Evolutionary conservation across 2,113 vertebrate genomes (phyloP).

Genomic region (Lates calcarifer): DNA sequence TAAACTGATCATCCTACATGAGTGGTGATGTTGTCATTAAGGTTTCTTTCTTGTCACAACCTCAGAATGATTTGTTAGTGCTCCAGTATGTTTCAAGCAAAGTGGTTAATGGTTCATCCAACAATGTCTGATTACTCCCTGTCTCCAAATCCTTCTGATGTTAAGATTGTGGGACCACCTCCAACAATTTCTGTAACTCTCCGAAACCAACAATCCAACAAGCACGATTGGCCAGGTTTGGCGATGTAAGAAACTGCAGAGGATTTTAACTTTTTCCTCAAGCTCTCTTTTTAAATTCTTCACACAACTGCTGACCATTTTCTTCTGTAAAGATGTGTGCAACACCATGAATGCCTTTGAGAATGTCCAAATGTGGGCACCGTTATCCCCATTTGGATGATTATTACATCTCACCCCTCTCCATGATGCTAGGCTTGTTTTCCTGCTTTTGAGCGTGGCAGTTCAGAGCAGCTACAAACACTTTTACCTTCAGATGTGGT

Average conservation of each 20-base stretch:
- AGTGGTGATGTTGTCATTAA: neutral
- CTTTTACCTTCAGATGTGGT: neutral
- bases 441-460: neutral
- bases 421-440: neutral
- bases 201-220: no score
- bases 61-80: neutral
- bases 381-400: neutral
- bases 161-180: no score
- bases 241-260: neutral
- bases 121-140: neutral
- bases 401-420: conserved; percentile 1
- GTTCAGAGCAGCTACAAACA: neutral
- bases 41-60: neutral
- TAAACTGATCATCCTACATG: neutral
- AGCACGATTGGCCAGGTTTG: no score
- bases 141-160: no score
- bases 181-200: no score
- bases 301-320: neutral
- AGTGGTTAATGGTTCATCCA: neutral
- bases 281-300: neutral
- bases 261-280: neutral
- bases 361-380: neutral
- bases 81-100: neutral
- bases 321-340: neutral
- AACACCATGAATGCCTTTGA: neutral